These are phyloP conservation scores for Seriola dumerili DNA, from an alignment of 2,113 vertebrate species.

Conservation along the genomic window DNA sequence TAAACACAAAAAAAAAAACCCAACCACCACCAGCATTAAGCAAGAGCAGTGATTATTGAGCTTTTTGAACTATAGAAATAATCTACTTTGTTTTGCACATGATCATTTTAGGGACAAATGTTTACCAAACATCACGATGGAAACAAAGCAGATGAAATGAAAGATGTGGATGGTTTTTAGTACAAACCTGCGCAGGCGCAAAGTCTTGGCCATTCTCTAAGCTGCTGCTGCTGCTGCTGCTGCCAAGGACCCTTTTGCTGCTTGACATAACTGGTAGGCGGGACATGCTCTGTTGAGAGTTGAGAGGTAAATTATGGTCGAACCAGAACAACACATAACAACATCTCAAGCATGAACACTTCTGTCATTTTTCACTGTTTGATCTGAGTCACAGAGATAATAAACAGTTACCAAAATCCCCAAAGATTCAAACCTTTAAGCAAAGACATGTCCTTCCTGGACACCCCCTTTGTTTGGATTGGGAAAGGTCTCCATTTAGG, in stretches of 20 bases:
- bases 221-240: constrained; percentile 49
- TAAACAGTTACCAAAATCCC: too few relatives aligned
- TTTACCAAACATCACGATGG: neutral
- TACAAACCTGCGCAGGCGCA: constrained; percentile 78
- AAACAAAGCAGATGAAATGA: neutral
- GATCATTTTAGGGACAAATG: neutral
- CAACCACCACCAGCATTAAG: neutral
- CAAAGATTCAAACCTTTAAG: too few relatives aligned
- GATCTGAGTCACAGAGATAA: too few relatives aligned
- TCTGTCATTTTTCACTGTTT: too few relatives aligned
- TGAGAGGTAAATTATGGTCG: neutral
- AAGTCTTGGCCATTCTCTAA: constrained; percentile 54
- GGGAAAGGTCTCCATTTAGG: too few relatives aligned
- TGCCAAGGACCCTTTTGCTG: constrained; percentile 73
- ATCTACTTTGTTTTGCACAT: neutral
- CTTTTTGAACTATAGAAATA: neutral
- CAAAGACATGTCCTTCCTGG: too few relatives aligned
- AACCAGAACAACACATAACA: neutral
- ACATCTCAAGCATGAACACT: neutral
- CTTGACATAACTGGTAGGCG: constrained; percentile 79
- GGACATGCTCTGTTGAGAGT: constrained; percentile 64
- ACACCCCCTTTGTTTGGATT: too few relatives aligned
- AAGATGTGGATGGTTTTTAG: neutral
- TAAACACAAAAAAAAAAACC: constrained; percentile 26
- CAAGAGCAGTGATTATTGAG: neutral